Evolutionary conservation across 1,140 invertebrate species (phyloP).

Genomic region (Linepithema humile): DNA sequence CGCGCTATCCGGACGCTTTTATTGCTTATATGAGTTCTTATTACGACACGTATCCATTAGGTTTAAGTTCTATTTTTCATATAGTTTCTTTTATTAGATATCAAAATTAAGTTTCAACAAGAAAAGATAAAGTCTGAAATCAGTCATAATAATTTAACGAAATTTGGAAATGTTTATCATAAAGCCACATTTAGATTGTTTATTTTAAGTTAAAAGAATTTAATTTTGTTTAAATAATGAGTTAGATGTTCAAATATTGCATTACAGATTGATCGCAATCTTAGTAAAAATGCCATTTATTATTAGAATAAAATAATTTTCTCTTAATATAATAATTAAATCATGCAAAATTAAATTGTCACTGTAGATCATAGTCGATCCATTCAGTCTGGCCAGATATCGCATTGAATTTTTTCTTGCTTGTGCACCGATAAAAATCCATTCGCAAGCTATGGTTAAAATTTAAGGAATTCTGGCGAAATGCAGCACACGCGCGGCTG

Average conservation of each 20-base stretch:
- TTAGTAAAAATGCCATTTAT: background rate
- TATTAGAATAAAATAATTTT: background rate
- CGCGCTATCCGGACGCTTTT: background rate
- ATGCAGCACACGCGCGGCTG: background rate
- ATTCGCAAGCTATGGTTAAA: conserved; percentile 11
- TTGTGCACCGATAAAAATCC: conserved; percentile 22
- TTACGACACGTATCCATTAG: background rate
- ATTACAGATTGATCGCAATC: background rate
- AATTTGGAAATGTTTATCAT: background rate
- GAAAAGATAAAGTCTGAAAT: background rate
- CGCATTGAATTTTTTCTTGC: background rate
- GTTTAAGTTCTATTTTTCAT: background rate
- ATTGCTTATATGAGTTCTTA: background rate
- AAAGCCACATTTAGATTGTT: background rate
- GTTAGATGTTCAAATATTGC: background rate
- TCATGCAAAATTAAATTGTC: background rate
- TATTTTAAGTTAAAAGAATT: background rate
- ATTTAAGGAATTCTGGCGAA: conserved; percentile 29
- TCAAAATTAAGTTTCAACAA: background rate
- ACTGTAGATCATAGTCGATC: background rate
- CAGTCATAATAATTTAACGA: background rate
- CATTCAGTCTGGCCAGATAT: background rate
- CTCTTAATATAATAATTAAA: background rate
- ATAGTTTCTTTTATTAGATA: background rate
- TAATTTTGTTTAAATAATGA: background rate